Evolutionary conservation across 2,113 vertebrate species (phyloP).

Genomic region (Rhipidura dahli): DNA sequence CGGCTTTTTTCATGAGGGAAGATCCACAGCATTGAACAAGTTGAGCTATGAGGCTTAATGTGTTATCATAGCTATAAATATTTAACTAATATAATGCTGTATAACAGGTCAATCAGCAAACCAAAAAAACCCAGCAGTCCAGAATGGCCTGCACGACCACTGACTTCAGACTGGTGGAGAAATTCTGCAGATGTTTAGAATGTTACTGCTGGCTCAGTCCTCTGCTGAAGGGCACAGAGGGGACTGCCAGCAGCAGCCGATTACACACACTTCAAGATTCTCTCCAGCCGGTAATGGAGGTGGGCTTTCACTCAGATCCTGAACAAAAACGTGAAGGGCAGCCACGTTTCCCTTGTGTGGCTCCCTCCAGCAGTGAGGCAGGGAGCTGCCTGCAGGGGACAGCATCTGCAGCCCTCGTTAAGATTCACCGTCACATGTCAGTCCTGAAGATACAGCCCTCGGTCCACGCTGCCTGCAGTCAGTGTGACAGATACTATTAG

Average conservation of each 20-base stretch:
- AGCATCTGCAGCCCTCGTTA: not conserved
- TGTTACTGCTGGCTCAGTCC: not conserved
- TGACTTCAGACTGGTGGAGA: not conserved
- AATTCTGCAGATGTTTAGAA: conserved; percentile 26
- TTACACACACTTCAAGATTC: not conserved
- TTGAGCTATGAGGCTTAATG: not conserved
- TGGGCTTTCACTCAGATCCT: not conserved
- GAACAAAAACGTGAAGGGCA: not conserved
- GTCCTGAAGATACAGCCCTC: not conserved
- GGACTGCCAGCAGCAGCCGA: not conserved
- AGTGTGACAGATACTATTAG: conserved; percentile 41
- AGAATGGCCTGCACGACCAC: not conserved
- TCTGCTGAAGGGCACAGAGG: conserved; percentile 16
- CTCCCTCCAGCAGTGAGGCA: not conserved
- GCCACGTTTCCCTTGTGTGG: not conserved
- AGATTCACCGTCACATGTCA: not conserved
- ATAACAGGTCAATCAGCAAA: not conserved
- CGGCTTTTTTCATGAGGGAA: not conserved
- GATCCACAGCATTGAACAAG: not conserved
- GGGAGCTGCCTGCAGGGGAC: not conserved
- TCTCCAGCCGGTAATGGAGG: not conserved
- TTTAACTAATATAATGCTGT: not conserved
- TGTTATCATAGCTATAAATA: not conserved
- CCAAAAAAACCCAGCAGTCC: not conserved
- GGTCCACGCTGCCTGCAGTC: not conserved